These are phyloP conservation scores for Eptatretus atami DNA, from an alignment of 2,797 vertebrate genomes.

Conservation along the genomic window DNA sequence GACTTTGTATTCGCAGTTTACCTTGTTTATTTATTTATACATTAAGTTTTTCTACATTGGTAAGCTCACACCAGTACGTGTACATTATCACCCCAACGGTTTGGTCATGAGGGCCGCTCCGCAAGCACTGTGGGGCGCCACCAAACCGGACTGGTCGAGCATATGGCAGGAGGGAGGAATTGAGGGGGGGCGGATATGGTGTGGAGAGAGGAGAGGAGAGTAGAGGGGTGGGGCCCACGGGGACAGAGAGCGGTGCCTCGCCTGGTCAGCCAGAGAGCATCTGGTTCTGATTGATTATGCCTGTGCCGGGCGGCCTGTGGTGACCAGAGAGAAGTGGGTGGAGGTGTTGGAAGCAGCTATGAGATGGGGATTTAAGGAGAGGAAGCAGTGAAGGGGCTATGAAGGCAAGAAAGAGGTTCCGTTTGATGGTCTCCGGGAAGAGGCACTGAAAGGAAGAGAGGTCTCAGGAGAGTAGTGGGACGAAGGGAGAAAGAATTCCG, in stretches of 20 bases:
- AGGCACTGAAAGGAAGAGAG: neutral
- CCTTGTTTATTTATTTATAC: no score
- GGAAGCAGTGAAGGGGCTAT: neutral
- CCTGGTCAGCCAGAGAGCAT: conserved; percentile 3
- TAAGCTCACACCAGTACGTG: no score
- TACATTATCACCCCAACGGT: no score
- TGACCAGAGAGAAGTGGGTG: neutral
- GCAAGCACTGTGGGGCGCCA: no score
- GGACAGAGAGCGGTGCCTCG: neutral
- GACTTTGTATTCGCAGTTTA: no score
- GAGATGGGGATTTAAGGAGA: neutral
- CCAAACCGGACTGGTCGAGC: no score
- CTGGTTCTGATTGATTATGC: conserved; percentile 5
- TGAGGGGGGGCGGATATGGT: no score
- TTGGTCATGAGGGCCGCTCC: no score
- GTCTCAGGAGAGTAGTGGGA: neutral
- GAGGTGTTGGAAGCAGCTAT: neutral
- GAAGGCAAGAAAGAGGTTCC: neutral
- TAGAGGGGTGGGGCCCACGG: neutral
- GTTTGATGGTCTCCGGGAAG: conserved; percentile 1
- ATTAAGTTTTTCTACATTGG: no score
- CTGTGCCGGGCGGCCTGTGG: neutral
- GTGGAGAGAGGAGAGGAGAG: no score
- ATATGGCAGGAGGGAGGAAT: no score
- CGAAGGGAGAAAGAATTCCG: conserved; percentile 3